Percentiles rank a stretch among this genome's conserved stretches.
phyloP scores from a whole-genome alignment of 2,888 invertebrate species.

The Philopedon plagiatum region DNA sequence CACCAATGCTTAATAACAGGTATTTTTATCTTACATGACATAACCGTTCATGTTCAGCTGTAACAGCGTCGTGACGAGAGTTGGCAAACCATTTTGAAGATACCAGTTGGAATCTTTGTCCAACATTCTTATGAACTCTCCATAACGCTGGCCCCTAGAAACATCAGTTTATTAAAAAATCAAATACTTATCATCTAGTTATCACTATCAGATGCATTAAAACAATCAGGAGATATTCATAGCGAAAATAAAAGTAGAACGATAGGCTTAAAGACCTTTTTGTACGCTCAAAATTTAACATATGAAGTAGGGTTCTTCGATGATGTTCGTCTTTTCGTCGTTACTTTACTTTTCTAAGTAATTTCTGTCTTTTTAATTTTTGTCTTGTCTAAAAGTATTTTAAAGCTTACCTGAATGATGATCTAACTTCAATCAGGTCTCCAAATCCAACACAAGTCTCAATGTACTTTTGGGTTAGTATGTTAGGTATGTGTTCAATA shows the following conservation, averaged over 20 bases:
- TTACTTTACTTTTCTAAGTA: no score
- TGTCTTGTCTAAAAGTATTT: no score
- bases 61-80: conserved; percentile 81
- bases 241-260: no score
- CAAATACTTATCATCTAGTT: no score
- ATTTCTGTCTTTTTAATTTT: no score
- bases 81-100: conserved; percentile 78
- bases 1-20: background rate
- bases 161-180: background rate
- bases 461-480: conserved; percentile 73
- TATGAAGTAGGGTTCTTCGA: no score
- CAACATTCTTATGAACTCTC: conserved; percentile 82
- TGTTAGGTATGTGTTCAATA: conserved; percentile 72
- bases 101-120: conserved; percentile 84
- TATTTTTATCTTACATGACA: conserved; percentile 57
- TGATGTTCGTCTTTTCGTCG: no score
- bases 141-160: conserved; percentile 77
- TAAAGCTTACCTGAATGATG: conserved; percentile 73
- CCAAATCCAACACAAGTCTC: conserved; percentile 74
- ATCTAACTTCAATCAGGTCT: conserved; percentile 78
- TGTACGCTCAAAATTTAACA: no score
- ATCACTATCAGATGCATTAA: no score
- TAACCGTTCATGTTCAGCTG: conserved; percentile 73
- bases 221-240: no score
- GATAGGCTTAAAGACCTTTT: no score